Evolutionary conservation across 2,113 vertebrate species (phyloP).

Genomic region (Hemiscyllium ocellatum): DNA sequence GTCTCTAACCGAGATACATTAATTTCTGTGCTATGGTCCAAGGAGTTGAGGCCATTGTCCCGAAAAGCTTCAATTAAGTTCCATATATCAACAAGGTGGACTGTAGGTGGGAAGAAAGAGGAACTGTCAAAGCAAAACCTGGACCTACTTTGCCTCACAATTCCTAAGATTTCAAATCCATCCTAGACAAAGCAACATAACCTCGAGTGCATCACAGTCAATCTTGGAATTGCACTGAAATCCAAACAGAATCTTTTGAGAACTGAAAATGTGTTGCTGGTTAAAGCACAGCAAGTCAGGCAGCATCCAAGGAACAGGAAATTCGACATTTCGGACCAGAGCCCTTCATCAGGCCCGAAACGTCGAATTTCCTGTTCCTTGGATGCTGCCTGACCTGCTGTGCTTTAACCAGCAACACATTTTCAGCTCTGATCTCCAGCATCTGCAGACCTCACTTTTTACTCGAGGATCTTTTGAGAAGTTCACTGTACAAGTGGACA

Average conservation of each 20-base stretch:
- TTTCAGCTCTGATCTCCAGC: too few relatives aligned
- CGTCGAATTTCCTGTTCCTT: too few relatives aligned
- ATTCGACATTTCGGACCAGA: too few relatives aligned
- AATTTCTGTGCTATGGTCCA: conserved; percentile 83
- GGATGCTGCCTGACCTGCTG: too few relatives aligned
- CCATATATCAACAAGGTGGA: conserved; percentile 97
- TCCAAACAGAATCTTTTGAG: neutral
- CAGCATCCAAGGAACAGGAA: too few relatives aligned
- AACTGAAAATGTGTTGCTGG: too few relatives aligned
- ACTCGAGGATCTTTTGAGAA: neutral
- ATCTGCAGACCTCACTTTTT: too few relatives aligned
- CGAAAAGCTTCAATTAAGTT: conserved; percentile 98
- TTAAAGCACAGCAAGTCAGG: too few relatives aligned
- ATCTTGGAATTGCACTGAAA: neutral
- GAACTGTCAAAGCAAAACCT: conserved; percentile 4
- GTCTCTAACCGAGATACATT: conserved; percentile 96
- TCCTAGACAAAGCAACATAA: neutral
- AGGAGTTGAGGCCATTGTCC: conserved; percentile 88
- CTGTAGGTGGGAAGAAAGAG: conserved; percentile 51
- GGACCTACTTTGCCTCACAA: neutral
- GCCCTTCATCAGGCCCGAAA: too few relatives aligned
- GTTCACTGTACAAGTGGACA: neutral
- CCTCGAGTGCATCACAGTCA: neutral
- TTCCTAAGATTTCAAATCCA: neutral
- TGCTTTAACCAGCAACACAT: too few relatives aligned